Evolutionary conservation across 1,140 invertebrate genomes (phyloP).

Genomic region (Drosophila equinoxialis): DNA sequence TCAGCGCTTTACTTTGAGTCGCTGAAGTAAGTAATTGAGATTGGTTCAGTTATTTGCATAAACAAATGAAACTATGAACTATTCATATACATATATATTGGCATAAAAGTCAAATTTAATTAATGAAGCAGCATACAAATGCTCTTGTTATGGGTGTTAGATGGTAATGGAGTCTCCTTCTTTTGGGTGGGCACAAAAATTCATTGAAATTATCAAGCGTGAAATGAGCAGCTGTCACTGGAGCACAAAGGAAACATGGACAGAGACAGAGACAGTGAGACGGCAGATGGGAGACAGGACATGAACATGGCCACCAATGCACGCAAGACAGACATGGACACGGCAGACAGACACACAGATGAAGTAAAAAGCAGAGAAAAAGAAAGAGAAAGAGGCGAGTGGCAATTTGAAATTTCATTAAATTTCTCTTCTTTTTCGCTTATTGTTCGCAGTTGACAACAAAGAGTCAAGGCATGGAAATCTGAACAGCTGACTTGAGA

Average conservation of each 20-base stretch:
- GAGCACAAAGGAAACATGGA: constrained; percentile 62
- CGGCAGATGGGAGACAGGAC: background rate
- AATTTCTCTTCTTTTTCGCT: constrained; percentile 62
- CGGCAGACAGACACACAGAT: constrained; percentile 9
- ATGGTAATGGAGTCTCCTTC: constrained; percentile 23
- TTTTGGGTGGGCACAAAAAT: constrained; percentile 48
- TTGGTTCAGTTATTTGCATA: constrained; percentile 15
- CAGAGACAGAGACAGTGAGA: constrained; percentile 15
- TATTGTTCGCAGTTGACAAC: constrained; percentile 42
- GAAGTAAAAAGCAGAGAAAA: background rate
- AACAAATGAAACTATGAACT: constrained; percentile 26
- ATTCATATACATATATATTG: constrained; percentile 39
- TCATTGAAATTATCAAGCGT: constrained; percentile 80
- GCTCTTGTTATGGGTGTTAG: constrained; percentile 39
- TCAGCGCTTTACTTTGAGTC: background rate
- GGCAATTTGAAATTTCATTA: constrained; percentile 79
- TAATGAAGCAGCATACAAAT: constrained; percentile 65
- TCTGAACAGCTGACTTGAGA: constrained; percentile 49
- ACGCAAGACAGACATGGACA: constrained; percentile 8
- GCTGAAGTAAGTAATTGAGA: constrained; percentile 18
- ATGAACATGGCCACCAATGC: constrained; percentile 1
- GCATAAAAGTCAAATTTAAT: constrained; percentile 59
- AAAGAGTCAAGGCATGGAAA: constrained; percentile 47
- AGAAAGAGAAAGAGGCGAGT: constrained; percentile 57
- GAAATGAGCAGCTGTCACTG: constrained; percentile 79